Evolutionary conservation across 2,888 invertebrate genomes (phyloP).

Genomic region (Chymomyza caudatula): DNA sequence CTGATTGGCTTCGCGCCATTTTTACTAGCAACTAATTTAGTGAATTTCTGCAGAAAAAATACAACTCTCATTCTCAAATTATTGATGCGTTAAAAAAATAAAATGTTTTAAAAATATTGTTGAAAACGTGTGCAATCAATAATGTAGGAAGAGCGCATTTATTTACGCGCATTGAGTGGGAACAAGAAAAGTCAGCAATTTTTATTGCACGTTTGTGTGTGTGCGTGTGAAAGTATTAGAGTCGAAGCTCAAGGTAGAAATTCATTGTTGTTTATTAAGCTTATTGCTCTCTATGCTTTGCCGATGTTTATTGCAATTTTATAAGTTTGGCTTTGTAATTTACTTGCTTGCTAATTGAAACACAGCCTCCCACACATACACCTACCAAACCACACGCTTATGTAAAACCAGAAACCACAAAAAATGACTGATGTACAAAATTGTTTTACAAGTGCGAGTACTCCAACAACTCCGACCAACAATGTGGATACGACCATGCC

Average conservation of each 20-base stretch:
- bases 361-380: slow-evolving; percentile 27
- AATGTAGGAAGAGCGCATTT: neutral
- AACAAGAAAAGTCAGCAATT: neutral
- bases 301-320: slow-evolving; percentile 54
- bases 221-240: slow-evolving; percentile 23
- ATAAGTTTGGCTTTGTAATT: slow-evolving; percentile 59
- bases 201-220: slow-evolving; percentile 2
- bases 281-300: slow-evolving; percentile 35
- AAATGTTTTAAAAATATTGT: neutral
- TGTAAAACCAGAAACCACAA: slow-evolving; percentile 32
- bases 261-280: slow-evolving; percentile 53
- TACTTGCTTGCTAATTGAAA: slow-evolving; percentile 47
- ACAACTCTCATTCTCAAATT: too few species aligned
- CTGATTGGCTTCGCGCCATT: slow-evolving; percentile 32
- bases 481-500: slow-evolving; percentile 41
- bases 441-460: slow-evolving; percentile 61
- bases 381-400: slow-evolving; percentile 26
- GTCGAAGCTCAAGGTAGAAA: slow-evolving; percentile 49
- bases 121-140: neutral
- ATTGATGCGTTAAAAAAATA: neutral
- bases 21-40: slow-evolving; percentile 11
- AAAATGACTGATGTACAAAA: slow-evolving; percentile 67
- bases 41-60: neutral
- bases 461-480: slow-evolving; percentile 42
- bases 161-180: neutral